A percentile compares a stretch with the other conserved stretches of the same genome.
phyloP scores from a whole-genome alignment of 2,113 vertebrate species.

The Megaceryle torquata region DNA sequence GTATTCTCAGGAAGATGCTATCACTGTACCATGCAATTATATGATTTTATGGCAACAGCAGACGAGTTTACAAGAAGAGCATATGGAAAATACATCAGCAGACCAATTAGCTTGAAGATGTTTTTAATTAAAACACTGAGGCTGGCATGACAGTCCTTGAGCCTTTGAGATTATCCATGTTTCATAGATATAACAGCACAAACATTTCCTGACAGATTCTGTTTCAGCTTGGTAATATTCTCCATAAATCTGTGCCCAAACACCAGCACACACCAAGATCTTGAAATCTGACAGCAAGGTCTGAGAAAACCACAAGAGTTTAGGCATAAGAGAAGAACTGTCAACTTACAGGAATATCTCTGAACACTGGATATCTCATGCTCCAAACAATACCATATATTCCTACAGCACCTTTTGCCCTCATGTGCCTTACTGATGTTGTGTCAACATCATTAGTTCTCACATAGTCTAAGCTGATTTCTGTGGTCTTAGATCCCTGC shows the following conservation, averaged over 20 bases:
- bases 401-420: background rate
- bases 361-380: background rate
- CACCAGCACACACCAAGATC: background rate
- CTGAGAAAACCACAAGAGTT: background rate
- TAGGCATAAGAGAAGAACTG: background rate
- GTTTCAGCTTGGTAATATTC: background rate
- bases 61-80: background rate
- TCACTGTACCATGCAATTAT: background rate
- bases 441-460: background rate
- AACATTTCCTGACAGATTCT: background rate
- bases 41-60: background rate
- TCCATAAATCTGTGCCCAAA: background rate
- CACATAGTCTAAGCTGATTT: background rate
- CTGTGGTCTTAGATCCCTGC: background rate
- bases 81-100: background rate
- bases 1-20: background rate
- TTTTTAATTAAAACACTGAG: slow-evolving; percentile 10
- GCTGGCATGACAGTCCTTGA: background rate
- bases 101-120: background rate
- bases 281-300: background rate
- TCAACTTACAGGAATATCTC: background rate
- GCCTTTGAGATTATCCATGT: background rate
- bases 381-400: background rate
- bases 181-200: background rate
- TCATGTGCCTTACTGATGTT: background rate